These are phyloP conservation scores for Calephelis virginiensis DNA, from an alignment of 1,140 invertebrate species.

Conservation along the genomic window DNA sequence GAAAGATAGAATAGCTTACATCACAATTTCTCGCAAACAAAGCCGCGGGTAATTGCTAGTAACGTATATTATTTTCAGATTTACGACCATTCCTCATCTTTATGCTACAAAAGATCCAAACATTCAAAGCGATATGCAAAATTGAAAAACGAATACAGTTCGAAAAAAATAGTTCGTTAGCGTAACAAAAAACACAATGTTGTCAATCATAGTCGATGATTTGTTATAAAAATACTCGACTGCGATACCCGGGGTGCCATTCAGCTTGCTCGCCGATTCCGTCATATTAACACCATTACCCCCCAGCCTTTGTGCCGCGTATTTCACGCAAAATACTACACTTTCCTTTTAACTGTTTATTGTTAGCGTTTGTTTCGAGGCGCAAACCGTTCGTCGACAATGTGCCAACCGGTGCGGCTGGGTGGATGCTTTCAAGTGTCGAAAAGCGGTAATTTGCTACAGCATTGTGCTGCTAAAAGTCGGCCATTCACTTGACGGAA, in stretches of 20 bases:
- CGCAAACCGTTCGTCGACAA: conserved; percentile 69
- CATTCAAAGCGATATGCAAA: conserved; percentile 9
- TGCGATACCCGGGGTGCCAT: conserved; percentile 47
- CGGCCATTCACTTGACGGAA: conserved; percentile 67
- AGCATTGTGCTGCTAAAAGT: conserved; percentile 71
- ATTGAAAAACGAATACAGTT: conserved; percentile 23
- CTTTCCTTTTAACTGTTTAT: conserved; percentile 75
- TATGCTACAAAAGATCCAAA: too few species aligned
- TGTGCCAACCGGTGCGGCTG: conserved; percentile 56
- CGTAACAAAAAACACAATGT: conserved; percentile 48
- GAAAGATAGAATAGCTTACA: too few species aligned
- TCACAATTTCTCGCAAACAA: too few species aligned
- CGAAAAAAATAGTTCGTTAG: conserved; percentile 50
- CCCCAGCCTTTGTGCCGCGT: conserved; percentile 52
- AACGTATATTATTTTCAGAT: too few species aligned
- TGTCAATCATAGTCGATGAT: conserved; percentile 61
- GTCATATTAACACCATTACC: conserved; percentile 72
- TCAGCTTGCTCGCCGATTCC: conserved; percentile 58
- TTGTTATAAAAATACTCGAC: conserved; percentile 66
- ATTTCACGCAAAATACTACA: conserved; percentile 70
- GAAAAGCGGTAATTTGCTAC: conserved; percentile 74
- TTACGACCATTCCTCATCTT: too few species aligned
- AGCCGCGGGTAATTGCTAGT: too few species aligned
- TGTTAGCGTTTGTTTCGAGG: conserved; percentile 70
- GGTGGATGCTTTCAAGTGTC: conserved; percentile 67